Evolutionary conservation across 2,888 invertebrate genomes (phyloP), one percentile per base, ranked within the genome.

Genomic region (Orthosia cruda): DNA sequence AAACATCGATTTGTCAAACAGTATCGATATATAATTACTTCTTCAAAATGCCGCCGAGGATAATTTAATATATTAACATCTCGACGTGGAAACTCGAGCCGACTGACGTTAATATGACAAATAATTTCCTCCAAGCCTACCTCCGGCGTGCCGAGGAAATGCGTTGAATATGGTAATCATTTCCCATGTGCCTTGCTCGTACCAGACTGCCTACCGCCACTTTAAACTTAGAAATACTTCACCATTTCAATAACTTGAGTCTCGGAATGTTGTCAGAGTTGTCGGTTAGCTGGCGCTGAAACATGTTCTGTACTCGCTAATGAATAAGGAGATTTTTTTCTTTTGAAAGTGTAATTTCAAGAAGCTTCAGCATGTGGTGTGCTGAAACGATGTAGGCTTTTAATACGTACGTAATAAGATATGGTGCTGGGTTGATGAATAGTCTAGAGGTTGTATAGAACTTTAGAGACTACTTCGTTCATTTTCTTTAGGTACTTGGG

Each of bases 71-170:
- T 93, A 95, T 95, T 94, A 96, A 92, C 93, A 94, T 93, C 92
- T 91, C 87, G 88, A 88, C 91, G 91, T 92, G 89, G 93, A 93
- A 94, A 94, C 92, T 93, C 92, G 88, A 88, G 88, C 87, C 77
- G 85, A 95, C 93, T 95, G 96, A 96, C 96, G 94, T 96, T 96
- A 96, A 96, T 96, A 95, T 96, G 96, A 96, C 95, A 96, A 96
- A 96, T 95, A 94, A 95, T 95, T 95, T 94, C 94, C 94, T 92
- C 89, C 89, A 91, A 93, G 95, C 94, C 95, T 94, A 94, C 93
- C 90, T 91, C 89, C 88, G 89, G 84, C 71, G 85, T 85, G 89
- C 88, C 86, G 88, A 88, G 92, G 93, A 92, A 94, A 94, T 93
- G 94, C 93, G 94, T 93, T 93, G 95, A 95, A 95, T 95, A 96